A percentile compares a stretch with the other conserved stretches of the same genome.
phyloP scores from a whole-genome alignment of 2,797 vertebrate species.

The Sebastolobus altivelis region DNA sequence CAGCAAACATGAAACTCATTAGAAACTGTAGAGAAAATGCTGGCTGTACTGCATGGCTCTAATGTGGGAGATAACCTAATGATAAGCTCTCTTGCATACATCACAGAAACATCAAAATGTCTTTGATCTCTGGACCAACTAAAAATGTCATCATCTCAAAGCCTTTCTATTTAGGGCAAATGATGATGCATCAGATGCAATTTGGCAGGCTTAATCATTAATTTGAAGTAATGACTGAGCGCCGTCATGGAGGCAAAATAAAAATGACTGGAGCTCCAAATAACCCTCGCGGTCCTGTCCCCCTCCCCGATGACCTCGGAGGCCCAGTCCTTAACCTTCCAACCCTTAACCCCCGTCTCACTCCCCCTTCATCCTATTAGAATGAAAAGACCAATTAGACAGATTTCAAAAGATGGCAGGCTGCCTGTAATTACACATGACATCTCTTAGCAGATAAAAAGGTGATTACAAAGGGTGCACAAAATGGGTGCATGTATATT shows the following conservation, averaged over 20 bases:
- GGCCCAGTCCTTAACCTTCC: constrained; percentile 75
- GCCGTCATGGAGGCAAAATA: constrained; percentile 67
- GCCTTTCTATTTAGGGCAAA: constrained; percentile 60
- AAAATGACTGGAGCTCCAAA: constrained; percentile 55
- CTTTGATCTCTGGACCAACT: constrained; percentile 75
- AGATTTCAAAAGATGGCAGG: constrained; percentile 86
- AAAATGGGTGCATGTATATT: constrained; percentile 39
- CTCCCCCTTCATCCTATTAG: constrained; percentile 79
- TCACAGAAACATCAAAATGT: constrained; percentile 56
- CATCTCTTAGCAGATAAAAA: constrained; percentile 83
- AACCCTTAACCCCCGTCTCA: constrained; percentile 67
- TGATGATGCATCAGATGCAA: constrained; percentile 60
- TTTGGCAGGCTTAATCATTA: constrained; percentile 58
- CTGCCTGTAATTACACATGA: constrained; percentile 83
- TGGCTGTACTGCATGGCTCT: constrained; percentile 53
- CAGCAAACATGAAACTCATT: constrained; percentile 77
- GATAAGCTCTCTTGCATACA: constrained; percentile 63
- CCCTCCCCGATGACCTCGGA: constrained; percentile 65
- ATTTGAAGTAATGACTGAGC: constrained; percentile 69
- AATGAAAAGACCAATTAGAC: constrained; percentile 87
- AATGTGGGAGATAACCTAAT: constrained; percentile 72
- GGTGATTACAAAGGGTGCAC: constrained; percentile 74
- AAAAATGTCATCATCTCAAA: constrained; percentile 72
- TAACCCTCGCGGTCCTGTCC: constrained; percentile 38
- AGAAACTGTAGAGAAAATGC: constrained; percentile 67